Percentiles rank a stretch among this genome's conserved stretches.
phyloP scores from a whole-genome alignment of 2,797 vertebrate genomes.

The Remorina albescens region DNA sequence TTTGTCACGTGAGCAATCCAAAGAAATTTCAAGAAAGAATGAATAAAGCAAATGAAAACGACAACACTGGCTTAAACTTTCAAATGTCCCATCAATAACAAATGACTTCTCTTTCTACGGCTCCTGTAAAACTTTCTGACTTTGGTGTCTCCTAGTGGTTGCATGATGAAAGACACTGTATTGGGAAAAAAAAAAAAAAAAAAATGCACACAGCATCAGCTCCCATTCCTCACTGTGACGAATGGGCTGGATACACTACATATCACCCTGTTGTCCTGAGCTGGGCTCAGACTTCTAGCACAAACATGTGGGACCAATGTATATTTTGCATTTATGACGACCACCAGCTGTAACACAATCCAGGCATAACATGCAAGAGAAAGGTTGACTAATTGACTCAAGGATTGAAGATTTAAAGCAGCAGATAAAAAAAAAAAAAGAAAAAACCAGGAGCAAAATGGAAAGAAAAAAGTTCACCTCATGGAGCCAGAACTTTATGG shows the following conservation, averaged over 20 bases:
- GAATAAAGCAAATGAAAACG: background rate
- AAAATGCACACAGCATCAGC: background rate
- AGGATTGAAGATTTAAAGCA: background rate
- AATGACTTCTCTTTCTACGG: background rate
- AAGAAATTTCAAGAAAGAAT: no score
- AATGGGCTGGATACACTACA: background rate
- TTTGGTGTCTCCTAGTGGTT: constrained; percentile 43
- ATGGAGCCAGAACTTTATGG: no score
- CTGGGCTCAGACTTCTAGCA: background rate
- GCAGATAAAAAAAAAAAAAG: no score
- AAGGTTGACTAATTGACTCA: background rate
- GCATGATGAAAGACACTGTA: background rate
- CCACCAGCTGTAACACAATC: background rate
- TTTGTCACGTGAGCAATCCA: no score
- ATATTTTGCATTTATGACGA: no score
- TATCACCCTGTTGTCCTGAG: background rate
- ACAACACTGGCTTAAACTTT: background rate
- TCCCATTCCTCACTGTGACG: background rate
- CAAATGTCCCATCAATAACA: background rate
- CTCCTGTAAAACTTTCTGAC: background rate
- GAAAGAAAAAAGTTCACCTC: no score
- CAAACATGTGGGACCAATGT: background rate
- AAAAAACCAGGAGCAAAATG: no score
- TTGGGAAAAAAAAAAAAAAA: background rate
- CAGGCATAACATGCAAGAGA: background rate